A percentile compares a stretch with the other conserved stretches of the same genome.
Evolutionary conservation across 2,113 vertebrate genomes (phyloP).

Genomic region (Paracanthobrama guichenoti): DNA sequence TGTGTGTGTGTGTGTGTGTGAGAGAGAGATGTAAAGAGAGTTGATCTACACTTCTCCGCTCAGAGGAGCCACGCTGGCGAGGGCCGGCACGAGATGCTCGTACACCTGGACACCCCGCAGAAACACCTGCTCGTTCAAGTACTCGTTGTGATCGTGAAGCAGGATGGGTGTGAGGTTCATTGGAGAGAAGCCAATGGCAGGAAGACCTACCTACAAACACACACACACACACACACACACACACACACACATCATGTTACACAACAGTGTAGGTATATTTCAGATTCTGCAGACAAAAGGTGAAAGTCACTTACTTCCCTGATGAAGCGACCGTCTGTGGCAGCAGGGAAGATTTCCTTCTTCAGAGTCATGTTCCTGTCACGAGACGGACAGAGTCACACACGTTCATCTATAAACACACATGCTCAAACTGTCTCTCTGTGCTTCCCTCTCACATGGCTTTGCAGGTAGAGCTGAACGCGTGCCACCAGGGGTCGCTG

Average conservation of each 20-base stretch:
- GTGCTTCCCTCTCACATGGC: slow-evolving; percentile 79
- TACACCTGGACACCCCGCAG: slow-evolving; percentile 89
- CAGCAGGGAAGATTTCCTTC: slow-evolving; percentile 80
- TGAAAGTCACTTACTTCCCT: slow-evolving; percentile 73
- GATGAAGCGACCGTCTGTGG: slow-evolving; percentile 82
- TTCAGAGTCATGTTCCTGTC: slow-evolving; percentile 79
- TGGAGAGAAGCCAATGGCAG: slow-evolving; percentile 93
- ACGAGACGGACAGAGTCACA: not conserved
- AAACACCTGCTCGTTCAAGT: slow-evolving; percentile 88
- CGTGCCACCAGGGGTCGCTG: slow-evolving; percentile 90
- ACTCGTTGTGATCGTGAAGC: slow-evolving; percentile 92
- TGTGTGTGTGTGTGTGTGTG: not conserved
- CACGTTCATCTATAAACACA: not conserved
- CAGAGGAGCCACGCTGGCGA: slow-evolving; percentile 79
- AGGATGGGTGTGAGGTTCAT: slow-evolving; percentile 93
- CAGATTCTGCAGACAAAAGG: not conserved
- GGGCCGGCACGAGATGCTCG: slow-evolving; percentile 75
- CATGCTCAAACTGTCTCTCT: not conserved
- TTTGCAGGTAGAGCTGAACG: slow-evolving; percentile 83
- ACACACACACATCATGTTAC: no score
- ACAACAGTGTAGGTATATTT: not conserved
- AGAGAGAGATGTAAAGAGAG: not conserved
- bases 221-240: not conserved
- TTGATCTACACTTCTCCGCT: slow-evolving; percentile 65
- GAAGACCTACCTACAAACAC: slow-evolving; percentile 54